Evolutionary conservation across 2,113 vertebrate genomes (phyloP), one percentile per base, ranked within the genome.

Genomic region (Echinops telfairi): DNA sequence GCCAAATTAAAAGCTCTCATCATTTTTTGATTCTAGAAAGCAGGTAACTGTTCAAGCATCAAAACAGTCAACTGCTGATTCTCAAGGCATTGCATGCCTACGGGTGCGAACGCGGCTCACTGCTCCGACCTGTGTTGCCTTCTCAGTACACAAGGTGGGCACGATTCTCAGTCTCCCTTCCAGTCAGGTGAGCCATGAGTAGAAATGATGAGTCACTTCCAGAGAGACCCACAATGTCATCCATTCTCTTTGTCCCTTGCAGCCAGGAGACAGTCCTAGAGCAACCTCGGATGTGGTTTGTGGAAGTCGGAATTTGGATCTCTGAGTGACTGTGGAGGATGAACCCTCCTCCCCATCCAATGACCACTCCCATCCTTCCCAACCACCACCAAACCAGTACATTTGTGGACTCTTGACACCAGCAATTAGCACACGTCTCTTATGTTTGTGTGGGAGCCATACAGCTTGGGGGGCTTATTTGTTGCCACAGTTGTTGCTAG

Each of bases 341-440:
- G 33, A 68, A 27, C 58, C 73, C 33, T 43, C 60, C 33, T 31
- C 33, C 40, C 1, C 40, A 36, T 33, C n/a, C 33, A 73, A 19
- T 33, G 33, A 22, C 71, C 71, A 22, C 33, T 38, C 19, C 17
- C 10, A 6, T 9, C 4, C 10, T 23, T 22, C 81, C 20, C 40
- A 27, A 4, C 0, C 12, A 36, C 23, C 31, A 33, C 23, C 12
- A 3, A 1, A 0, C 47, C 7, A 0, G 76, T 23, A 17, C 66
- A 60, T 62, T n/a, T 6, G 25, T 53, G 3, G 7, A 38, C 64
- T 29, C 22, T 31, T 15, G 15, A 8, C 23, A 25, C 0, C 8
- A 57, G 20, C 15, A 36, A 3, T 15, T 11, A 14, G 17, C 77
- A n/a, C 16, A 0, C 36, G 2, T 9, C 43, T 20, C 33, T 33